Evolutionary conservation across 2,888 invertebrate genomes (phyloP), one percentile per base, ranked within the genome.

Genomic region (Myopa testacea): DNA sequence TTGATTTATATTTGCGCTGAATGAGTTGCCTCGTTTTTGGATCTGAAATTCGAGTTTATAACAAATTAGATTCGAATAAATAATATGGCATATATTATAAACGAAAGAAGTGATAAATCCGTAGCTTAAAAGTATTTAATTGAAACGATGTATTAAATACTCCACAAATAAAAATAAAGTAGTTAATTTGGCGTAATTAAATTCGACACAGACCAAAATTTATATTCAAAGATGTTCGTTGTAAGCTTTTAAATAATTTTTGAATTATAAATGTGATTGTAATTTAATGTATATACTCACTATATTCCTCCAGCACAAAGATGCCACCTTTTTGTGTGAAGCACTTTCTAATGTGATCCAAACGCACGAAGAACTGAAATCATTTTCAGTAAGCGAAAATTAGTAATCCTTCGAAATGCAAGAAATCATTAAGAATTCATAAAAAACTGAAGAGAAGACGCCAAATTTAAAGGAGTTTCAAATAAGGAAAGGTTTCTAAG

Each of bases 291-390:
- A 8, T 45, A 10, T 10, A 95, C 98, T 97, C 93, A 99, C 99
- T 99, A 92, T 95, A 99, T 94, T 99, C 99, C 92, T 99, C 99
- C 90, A 99, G 93, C 88, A 99, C 95, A 92, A 99, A 99, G 90
- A 99, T 96, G 90, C 98, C 98, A 89, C 98, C 99, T 90, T 98
- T 98, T 91, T 97, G 98, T 80, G 99, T 98, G 92, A 98, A 99
- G 92, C 99, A 99, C 92, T 99, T 99, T 91, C 98, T 94, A 91
- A 99, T 99, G 91, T 98, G 98, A 91, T 97, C 96, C 91, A 99
- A 93, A 90, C 98, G 95, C 90, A 99, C 98, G 93, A 99, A 99
- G 92, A 98, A 99, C 98, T 99, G 95, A 86, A 96, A 96, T 88
- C 70, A 81, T 78, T 16, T 16, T n/a, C n/a, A n/a, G n/a, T n/a